Evolutionary conservation across 1,140 invertebrate species (phyloP).

Genomic region (Chironomus striatipennis): DNA sequence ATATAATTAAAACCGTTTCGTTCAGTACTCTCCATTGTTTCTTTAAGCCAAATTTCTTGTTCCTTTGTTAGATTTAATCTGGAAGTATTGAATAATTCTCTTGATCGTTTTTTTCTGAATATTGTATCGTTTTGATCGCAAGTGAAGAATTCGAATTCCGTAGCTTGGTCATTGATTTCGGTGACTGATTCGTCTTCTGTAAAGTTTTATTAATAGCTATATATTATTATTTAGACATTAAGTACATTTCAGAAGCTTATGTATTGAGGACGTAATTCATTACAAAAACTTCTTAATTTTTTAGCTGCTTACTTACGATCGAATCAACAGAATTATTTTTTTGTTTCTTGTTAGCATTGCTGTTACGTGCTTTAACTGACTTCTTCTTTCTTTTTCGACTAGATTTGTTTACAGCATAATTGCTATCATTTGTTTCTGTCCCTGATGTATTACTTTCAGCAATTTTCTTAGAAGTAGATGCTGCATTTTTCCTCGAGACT

Average conservation of each 20-base stretch:
- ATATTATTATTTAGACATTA: no score
- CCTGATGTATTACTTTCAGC: not conserved
- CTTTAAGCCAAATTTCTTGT: not conserved
- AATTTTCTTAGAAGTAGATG: no score
- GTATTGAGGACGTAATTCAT: no score
- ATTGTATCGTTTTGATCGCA: not conserved
- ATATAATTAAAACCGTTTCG: not conserved
- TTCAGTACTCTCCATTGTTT: not conserved
- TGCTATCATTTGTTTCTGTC: not conserved
- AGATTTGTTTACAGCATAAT: not conserved
- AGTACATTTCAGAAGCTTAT: no score
- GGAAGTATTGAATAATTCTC: not conserved
- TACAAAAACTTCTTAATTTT: no score
- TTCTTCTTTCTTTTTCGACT: no score
- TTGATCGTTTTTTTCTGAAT: not conserved
- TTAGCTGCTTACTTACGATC: no score
- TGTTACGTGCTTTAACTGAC: no score
- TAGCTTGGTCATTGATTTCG: not conserved
- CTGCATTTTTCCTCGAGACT: no score
- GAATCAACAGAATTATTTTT: no score
- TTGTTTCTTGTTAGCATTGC: no score
- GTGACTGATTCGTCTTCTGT: not conserved
- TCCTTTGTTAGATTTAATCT: not conserved
- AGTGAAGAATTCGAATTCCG: not conserved
- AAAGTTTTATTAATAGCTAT: not conserved